These are phyloP conservation scores for Lepidurus apus DNA, from an alignment of 1,140 invertebrate species.

Conservation along the genomic window DNA sequence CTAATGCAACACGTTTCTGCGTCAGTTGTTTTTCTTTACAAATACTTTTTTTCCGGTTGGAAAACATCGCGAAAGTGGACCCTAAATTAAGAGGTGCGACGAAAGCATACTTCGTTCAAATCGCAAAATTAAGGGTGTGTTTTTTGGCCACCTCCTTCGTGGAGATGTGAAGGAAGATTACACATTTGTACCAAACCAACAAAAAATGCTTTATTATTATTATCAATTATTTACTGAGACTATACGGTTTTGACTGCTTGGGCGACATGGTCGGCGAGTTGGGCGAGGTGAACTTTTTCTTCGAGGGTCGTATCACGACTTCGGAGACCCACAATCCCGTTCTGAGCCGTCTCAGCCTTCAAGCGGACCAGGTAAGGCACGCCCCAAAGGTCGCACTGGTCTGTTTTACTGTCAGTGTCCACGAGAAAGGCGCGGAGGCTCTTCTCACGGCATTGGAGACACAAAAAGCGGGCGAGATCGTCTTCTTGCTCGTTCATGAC, in stretches of 20 bases:
- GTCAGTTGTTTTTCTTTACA: background rate
- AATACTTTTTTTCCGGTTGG: background rate
- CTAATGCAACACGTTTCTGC: background rate
- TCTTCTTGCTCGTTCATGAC: background rate
- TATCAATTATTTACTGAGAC: conserved; percentile 20
- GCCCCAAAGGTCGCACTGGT: conserved; percentile 45
- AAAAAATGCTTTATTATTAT: conserved; percentile 25
- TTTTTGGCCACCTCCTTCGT: background rate
- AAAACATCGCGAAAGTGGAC: background rate
- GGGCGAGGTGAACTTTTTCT: conserved; percentile 37
- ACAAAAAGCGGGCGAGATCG: background rate
- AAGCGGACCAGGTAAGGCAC: conserved; percentile 64
- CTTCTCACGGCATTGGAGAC: background rate
- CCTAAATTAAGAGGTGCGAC: background rate
- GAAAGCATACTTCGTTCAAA: background rate
- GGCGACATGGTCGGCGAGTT: background rate
- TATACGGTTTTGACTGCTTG: background rate
- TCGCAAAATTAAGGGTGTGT: background rate
- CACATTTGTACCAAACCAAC: conserved; percentile 29
- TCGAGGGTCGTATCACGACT: conserved; percentile 66
- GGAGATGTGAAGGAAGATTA: conserved; percentile 28
- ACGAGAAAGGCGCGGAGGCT: background rate
- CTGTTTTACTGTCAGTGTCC: conserved; percentile 22
- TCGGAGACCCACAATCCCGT: conserved; percentile 63
- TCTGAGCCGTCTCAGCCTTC: conserved; percentile 57